Evolutionary conservation across 2,113 vertebrate genomes (phyloP), one percentile per base, ranked within the genome.

Genomic region (Synodontis membranacea): DNA sequence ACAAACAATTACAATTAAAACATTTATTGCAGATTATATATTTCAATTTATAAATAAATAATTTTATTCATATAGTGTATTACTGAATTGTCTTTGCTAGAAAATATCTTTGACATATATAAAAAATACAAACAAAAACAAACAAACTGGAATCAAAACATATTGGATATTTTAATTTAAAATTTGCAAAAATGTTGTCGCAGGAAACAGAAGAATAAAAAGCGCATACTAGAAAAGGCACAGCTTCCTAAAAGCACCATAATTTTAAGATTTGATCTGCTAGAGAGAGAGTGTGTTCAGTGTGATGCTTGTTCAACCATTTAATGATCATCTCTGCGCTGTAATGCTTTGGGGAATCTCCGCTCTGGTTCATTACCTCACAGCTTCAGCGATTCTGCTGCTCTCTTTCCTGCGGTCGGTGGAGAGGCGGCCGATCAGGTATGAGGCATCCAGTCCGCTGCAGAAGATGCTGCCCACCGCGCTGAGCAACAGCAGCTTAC

Each of bases 401-500:
- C 98, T 99, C 91, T 99, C 98, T 95, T 99, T 99, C 86, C 97
- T 95, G 90, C 97, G 96, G 95, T 99, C 97, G 28, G 95, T 98
- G 90, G 97, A 98, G 92, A 99, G 93, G 89, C 97, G 97, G 86
- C 97, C 97, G 3, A 99, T 97, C 82, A 99, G 95, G 94, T 99
- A 98, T 82, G 97, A 97, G 76, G 97, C 97, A 92, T 99, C 98
- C 91, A 99, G 94, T 85, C 98, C 98, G 0, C 98, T 97, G 93
- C 98, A 99, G 96, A 99, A 99, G 76, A 98, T 95, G 0, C 96
- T 97, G 84, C 98, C 98, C 87, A 99, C 98, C 0, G 98, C 97
- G 44, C 97, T 99, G 91, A 99, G 96, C 62, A 99, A 94, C 84
- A 99, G 94, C 44, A 99, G 94, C 89, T 99, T 99, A 94, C 97